Conservation (phyloP, 2,888 invertebrate species). For the Idaea aversata region DNA sequence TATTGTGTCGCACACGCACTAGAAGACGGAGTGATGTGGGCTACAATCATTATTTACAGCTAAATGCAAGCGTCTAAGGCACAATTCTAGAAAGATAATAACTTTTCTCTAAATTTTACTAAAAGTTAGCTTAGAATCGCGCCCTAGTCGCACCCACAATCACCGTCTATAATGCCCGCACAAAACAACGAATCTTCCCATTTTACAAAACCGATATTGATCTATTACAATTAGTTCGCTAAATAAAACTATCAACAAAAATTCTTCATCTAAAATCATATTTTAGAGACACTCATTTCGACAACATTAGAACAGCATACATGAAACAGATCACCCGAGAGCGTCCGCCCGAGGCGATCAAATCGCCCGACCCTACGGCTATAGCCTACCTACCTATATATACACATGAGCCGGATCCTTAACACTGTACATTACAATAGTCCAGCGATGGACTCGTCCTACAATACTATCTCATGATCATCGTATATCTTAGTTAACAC, state of each 20-base stretch:
- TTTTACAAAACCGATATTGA: constrained; percentile 27
- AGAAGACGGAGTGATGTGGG: no score
- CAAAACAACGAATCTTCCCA: neutral
- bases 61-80: no score
- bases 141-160: neutral
- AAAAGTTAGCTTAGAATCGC: no score
- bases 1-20: neutral
- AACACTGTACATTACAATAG: constrained; percentile 58
- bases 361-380: constrained; percentile 57
- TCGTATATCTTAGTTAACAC: constrained; percentile 32
- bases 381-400: constrained; percentile 55
- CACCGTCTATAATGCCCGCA: neutral
- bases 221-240: constrained; percentile 49
- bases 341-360: constrained; percentile 45
- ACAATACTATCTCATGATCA: constrained; percentile 48
- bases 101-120: no score
- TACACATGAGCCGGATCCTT: constrained; percentile 58
- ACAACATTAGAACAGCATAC: constrained; percentile 53
- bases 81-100: no score
- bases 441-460: constrained; percentile 35
- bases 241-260: constrained; percentile 49
- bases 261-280: constrained; percentile 42
- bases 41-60: no score
- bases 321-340: constrained; percentile 49
- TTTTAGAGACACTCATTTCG: constrained; percentile 54